Base-by-base conservation (phyloP, 2,888 invertebrate species). In the Chydorus sphaericus region DNA sequence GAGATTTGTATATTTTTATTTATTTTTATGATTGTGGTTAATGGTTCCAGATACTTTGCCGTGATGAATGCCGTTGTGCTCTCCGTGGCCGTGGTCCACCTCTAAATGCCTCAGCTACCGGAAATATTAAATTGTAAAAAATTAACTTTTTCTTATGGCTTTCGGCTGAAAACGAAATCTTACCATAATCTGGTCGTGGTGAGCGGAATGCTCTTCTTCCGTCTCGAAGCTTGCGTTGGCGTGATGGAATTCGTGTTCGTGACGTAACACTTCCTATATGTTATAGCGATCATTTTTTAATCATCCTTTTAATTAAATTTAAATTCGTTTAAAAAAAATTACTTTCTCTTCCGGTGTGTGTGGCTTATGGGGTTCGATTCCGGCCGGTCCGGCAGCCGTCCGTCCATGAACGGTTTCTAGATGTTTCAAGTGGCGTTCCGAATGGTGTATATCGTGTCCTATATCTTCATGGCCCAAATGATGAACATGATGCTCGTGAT, bases 241-340 rank as follows among this genome's bases (percentile, higher is more conserved):
- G 18, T 55, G 55, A 36, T 55, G 55, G 16, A 55, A 29, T 23
- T 55, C 55, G 36, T 55, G 55, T 33, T 55, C 55, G n/a, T 55
- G 55, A 14, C 55, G 55, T n/a, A 55, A 16, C 11, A 55, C 36
- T 26, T 55, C 48, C 52, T 52, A 20, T 33, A 20, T 29, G 4
- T 30, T 36, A 36, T 16, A 16, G 8, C 2, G 44, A 26, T 44
- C 10, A 28, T 44, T 23, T 33, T 8, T 10, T 14, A 44, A 44
- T 39, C 18, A 44, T 4, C 20, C 20, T 31, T 50, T 18, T 28
- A 30, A 30, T 18, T 29, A 16, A 28, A 30, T 36, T 26, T 11
- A 16, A 29, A 39, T 37, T 29, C 14, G 11, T 11, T 51, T 16
- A 31, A 10, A 50, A 18, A 29, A 31, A 16, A 11, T 4, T 18